Conservation (phyloP, 2,113 vertebrate species). For the Protobothrops flavoviridis region DNA sequence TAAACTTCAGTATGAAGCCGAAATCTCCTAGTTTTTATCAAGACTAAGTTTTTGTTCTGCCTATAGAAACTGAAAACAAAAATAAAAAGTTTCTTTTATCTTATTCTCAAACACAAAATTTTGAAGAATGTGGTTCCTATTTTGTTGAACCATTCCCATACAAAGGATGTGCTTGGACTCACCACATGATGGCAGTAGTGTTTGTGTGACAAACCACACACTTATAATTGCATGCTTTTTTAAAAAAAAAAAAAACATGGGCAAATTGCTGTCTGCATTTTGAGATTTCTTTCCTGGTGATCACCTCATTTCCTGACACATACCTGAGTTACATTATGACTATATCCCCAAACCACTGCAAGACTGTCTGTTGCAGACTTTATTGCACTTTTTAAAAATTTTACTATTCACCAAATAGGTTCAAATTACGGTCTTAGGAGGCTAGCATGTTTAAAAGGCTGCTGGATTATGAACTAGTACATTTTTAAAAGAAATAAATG, state of each 20-base stretch:
- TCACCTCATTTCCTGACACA: background rate
- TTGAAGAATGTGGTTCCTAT: background rate
- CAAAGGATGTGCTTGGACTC: rapidly evolving
- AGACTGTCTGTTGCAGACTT: background rate
- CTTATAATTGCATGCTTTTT: background rate
- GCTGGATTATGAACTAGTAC: background rate
- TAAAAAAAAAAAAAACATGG: background rate
- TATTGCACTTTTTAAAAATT: background rate
- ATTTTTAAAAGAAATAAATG: background rate
- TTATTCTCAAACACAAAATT: background rate
- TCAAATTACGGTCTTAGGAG: background rate
- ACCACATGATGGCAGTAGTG: constrained; percentile 68
- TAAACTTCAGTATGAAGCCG: background rate
- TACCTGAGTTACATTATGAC: constrained; percentile 43
- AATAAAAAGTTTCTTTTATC: background rate
- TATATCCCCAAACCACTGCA: background rate
- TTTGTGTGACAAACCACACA: background rate
- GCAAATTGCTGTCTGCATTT: constrained; percentile 5
- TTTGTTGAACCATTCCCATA: rapidly evolving
- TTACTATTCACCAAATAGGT: background rate
- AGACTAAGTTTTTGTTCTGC: background rate
- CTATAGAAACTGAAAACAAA: background rate
- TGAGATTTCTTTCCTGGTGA: background rate
- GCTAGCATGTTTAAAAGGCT: background rate
- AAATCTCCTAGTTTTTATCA: background rate